Conservation (phyloP, 23 tunicate genomes). For the Halocynthia roretzi region DNA sequence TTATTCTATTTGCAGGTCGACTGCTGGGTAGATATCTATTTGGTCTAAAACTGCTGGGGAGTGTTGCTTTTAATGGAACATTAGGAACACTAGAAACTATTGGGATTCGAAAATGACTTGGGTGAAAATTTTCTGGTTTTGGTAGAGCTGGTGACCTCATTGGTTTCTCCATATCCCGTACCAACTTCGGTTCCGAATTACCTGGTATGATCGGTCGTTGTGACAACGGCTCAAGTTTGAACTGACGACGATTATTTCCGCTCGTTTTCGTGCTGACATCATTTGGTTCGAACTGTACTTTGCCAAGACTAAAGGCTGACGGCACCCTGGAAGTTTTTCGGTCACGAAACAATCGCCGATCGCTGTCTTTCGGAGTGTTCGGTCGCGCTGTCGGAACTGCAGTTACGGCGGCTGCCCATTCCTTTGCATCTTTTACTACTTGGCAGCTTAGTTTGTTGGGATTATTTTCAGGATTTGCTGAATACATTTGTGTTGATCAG, state of each 20-base stretch:
- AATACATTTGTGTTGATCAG: too few relatives aligned
- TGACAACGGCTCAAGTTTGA: slow-evolving; percentile 52
- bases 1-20: neutral
- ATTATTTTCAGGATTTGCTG: too few relatives aligned
- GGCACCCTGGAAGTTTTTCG: slow-evolving; percentile 57
- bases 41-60: neutral
- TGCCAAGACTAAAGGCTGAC: slow-evolving; percentile 48
- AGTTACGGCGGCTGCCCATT: slow-evolving; percentile 42
- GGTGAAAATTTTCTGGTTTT: neutral
- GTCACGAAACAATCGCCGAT: slow-evolving; percentile 44
- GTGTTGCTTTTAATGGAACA: slow-evolving; percentile 25
- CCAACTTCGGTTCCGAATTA: slow-evolving; percentile 11
- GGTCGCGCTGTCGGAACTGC: slow-evolving; percentile 68
- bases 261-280: slow-evolving; percentile 48
- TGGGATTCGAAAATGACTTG: neutral
- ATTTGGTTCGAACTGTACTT: slow-evolving; percentile 55
- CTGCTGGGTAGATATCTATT: neutral
- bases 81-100: neutral
- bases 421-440: slow-evolving; percentile 75
- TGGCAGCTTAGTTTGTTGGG: slow-evolving; percentile 29
- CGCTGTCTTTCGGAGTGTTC: slow-evolving; percentile 51
- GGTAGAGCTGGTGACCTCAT: neutral
- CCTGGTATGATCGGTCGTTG: slow-evolving; percentile 13
- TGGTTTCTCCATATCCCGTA: neutral
- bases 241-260: slow-evolving; percentile 29